Base-by-base conservation (phyloP, 2,888 invertebrate species). In the Geophilus truncorum region DNA sequence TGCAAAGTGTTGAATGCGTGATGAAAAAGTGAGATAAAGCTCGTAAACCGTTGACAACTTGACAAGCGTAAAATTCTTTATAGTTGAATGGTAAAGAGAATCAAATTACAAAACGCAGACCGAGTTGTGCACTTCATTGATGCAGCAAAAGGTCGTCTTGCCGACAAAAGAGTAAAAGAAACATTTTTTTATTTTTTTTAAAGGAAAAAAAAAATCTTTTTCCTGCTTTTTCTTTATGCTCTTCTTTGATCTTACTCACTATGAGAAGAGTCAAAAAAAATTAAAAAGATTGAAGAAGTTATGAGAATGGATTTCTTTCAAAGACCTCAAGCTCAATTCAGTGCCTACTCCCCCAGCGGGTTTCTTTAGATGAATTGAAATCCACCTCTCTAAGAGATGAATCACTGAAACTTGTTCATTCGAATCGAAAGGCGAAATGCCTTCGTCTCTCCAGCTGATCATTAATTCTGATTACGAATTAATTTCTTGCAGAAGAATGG, bases 401-500 rank as follows among this genome's bases (percentile, higher is more conserved):
- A 51, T 51, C 18, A 18, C 51, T 51, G 18, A n/a, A 51, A 51
- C 18, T 1, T 51, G 51, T n/a, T 18, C 18, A 51, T 21, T 6
- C 51, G 18, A 18, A 4, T 18, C 7, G 51, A 51, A 51, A 21
- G 32, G 32, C 4, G 9, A 51, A 51, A 51, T 18, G 21, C n/a
- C n/a, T n/a, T n/a, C n/a, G n/a, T n/a, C n/a, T n/a, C n/a, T n/a
- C n/a, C 9, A 25, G 23, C 23, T 75, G 32, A 75, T 75, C 76
- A 75, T n/a, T 77, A 21, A 12, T 32, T 34, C 36, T 36, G 51
- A 51, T 18, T 18, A n/a, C 18, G n/a, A 51, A 51, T 51, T 51
- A 51, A 51, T 51, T 51, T 32, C 36, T 77, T 34, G 3, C 75
- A 79, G 80, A 80, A 30, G 80, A 70, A 18, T 80, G 80, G 80